Conservation (phyloP, 2,113 vertebrate species). For the Sylvietta virens region DNA sequence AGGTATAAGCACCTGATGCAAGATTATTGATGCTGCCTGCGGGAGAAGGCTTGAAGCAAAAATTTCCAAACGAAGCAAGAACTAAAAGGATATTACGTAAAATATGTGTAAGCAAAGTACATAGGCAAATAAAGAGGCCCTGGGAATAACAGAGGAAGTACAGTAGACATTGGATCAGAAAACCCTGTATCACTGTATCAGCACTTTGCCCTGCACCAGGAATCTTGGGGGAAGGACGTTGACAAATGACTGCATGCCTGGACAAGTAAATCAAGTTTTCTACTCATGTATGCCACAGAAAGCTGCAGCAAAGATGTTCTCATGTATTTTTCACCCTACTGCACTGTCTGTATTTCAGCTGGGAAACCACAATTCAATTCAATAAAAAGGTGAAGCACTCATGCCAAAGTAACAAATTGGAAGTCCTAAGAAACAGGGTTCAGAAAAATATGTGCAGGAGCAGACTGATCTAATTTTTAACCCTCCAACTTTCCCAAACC, state of each 20-base stretch:
- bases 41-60: background rate
- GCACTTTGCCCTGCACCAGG: background rate
- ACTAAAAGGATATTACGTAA: background rate
- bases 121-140: background rate
- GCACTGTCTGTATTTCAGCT: background rate
- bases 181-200: background rate
- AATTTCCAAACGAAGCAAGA: background rate
- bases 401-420: background rate
- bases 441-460: background rate
- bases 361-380: background rate
- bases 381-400: background rate
- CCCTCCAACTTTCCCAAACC: background rate
- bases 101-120: background rate
- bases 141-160: background rate
- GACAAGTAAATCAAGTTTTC: conserved; percentile 2
- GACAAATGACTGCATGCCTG: background rate
- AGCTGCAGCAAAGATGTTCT: background rate
- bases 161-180: background rate
- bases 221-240: background rate
- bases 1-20: background rate
- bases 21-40: conserved; percentile 18
- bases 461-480: background rate
- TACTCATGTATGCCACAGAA: background rate
- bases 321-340: background rate
- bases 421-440: background rate